These are phyloP conservation scores for Saguinus midas DNA, from an alignment of 2,113 vertebrate genomes.

Conservation along the genomic window DNA sequence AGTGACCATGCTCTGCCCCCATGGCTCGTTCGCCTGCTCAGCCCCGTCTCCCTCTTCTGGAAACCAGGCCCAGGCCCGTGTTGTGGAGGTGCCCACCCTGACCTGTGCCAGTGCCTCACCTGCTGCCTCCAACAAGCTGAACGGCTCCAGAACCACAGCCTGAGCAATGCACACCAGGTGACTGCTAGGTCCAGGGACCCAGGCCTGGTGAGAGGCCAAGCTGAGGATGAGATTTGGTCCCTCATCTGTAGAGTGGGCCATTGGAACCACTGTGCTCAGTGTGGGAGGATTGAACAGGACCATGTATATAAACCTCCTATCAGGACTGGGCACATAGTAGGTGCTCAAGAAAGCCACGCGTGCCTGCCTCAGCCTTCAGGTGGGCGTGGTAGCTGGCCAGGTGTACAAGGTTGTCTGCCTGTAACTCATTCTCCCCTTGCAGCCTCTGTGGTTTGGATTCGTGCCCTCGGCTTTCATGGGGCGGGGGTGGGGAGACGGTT, in stretches of 20 bases:
- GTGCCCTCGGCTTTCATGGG: background rate
- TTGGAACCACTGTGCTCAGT: too few relatives aligned
- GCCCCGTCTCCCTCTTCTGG: too few relatives aligned
- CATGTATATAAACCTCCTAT: rapidly evolving
- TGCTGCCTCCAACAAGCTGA: background rate
- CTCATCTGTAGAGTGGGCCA: rapidly evolving
- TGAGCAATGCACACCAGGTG: rapidly evolving
- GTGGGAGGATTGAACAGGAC: too few relatives aligned
- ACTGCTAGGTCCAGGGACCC: too few relatives aligned
- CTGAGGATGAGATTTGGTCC: too few relatives aligned
- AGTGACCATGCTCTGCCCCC: too few relatives aligned
- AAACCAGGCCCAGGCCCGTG: too few relatives aligned
- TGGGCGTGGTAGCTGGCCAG: rapidly evolving
- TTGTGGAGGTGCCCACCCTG: background rate
- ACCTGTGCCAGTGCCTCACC: too few relatives aligned
- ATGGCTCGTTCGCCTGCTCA: too few relatives aligned
- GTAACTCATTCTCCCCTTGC: rapidly evolving
- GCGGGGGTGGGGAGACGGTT: too few relatives aligned
- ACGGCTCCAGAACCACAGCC: background rate
- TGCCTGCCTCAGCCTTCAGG: rapidly evolving
- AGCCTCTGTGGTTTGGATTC: background rate
- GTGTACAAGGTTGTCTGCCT: rapidly evolving
- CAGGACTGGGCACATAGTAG: background rate
- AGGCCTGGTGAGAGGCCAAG: background rate
- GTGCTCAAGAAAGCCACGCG: rapidly evolving